Conservation (phyloP, 1,140 invertebrate genomes). For the Brachionus rotundiformis region DNA sequence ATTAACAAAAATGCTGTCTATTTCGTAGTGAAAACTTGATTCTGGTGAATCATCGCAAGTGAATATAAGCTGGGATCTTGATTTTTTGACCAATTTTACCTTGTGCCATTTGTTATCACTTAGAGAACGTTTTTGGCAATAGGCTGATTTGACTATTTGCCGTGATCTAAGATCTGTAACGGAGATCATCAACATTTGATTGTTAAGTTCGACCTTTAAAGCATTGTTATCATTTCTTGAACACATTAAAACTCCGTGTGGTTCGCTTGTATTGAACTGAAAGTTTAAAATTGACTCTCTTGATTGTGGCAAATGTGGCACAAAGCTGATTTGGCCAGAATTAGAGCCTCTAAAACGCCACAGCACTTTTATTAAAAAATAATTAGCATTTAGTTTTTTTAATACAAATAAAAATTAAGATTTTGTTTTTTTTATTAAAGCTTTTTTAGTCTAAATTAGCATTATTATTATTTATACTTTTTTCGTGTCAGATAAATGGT, state of each 20-base stretch:
- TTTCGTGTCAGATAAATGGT: too few relatives aligned
- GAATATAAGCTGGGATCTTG: not conserved
- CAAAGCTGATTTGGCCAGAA: constrained; percentile 25
- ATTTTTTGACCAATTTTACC: constrained; percentile 18
- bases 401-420: too few relatives aligned
- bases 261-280: constrained; percentile 18
- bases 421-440: too few relatives aligned
- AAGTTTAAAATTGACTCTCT: not conserved
- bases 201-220: not conserved
- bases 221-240: not conserved
- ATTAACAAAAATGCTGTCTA: constrained; percentile 36
- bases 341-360: constrained; percentile 24
- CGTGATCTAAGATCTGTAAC: constrained; percentile 7
- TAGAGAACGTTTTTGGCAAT: not conserved
- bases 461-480: too few relatives aligned
- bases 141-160: not conserved
- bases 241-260: constrained; percentile 25
- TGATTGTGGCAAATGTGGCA: constrained; percentile 29
- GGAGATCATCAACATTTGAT: constrained; percentile 18
- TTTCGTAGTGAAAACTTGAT: constrained; percentile 7
- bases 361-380: constrained; percentile 1
- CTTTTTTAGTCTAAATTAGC: too few relatives aligned
- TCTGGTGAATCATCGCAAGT: constrained; percentile 14
- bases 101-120: constrained; percentile 49
- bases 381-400: too few relatives aligned